Evolutionary conservation across 2,113 vertebrate genomes (phyloP).

Genomic region (Dolichotis patagonum): DNA sequence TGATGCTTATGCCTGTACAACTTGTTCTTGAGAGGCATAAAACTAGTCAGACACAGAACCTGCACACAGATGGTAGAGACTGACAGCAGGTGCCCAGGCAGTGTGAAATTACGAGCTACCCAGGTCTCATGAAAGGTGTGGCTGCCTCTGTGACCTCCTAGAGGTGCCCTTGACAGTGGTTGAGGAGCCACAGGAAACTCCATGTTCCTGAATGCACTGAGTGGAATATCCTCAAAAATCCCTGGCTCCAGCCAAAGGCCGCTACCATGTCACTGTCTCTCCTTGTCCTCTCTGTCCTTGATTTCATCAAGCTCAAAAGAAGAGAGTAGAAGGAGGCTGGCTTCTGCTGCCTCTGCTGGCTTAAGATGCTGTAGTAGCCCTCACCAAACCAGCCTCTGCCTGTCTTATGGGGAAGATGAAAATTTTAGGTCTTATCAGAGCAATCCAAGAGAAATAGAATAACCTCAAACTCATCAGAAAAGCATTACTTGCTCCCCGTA

Average conservation of each 20-base stretch:
- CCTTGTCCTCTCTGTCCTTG: constrained; percentile 18
- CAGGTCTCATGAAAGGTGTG: neutral
- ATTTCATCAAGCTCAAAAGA: neutral
- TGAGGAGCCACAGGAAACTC: neutral
- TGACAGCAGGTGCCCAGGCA: neutral
- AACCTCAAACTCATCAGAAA: neutral
- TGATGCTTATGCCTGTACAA: neutral
- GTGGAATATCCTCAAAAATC: constrained; percentile 53
- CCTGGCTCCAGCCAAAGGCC: constrained; percentile 39
- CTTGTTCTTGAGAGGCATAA: neutral
- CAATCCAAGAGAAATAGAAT: neutral
- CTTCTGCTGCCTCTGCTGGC: neutral
- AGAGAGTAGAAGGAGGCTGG: neutral
- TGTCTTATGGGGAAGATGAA: neutral
- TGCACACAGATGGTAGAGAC: neutral
- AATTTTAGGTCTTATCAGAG: neutral
- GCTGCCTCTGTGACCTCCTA: constrained; percentile 29
- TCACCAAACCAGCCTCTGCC: neutral
- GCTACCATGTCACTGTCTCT: neutral
- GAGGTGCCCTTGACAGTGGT: constrained; percentile 33
- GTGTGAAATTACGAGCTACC: neutral
- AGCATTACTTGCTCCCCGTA: neutral
- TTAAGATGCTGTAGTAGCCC: neutral
- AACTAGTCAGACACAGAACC: neutral
- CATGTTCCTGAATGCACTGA: neutral